phyloP scores from a whole-genome alignment of 2,113 vertebrate genomes.

The Pygoscelis adeliae region DNA sequence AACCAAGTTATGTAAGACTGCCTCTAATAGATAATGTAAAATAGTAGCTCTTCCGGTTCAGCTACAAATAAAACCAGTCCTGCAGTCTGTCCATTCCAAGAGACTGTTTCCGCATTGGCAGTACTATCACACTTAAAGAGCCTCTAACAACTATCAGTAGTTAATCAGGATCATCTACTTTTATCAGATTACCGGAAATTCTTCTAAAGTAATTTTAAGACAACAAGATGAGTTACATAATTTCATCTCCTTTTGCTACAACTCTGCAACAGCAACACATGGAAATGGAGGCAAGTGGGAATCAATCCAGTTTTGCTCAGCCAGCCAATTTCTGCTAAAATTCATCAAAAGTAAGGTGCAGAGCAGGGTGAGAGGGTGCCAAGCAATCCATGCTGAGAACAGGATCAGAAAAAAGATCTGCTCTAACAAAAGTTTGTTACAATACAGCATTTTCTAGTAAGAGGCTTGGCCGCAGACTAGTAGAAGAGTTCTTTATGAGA shows the following conservation, averaged over 20 bases:
- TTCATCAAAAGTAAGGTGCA: not conserved
- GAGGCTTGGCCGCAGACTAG: not conserved
- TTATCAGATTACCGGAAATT: not conserved
- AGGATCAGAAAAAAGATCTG: not conserved
- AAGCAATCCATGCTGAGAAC: not conserved
- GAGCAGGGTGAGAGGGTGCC: not conserved
- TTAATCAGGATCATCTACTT: not conserved
- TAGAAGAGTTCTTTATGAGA: not conserved
- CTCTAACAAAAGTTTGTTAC: not conserved
- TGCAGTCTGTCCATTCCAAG: not conserved
- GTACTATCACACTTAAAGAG: not conserved
- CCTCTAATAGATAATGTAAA: not conserved
- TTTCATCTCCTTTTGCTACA: not conserved
- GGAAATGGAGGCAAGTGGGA: not conserved
- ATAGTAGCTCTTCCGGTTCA: not conserved
- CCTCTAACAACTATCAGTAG: not conserved
- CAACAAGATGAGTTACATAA: not conserved
- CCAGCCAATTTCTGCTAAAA: not conserved
- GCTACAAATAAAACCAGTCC: not conserved
- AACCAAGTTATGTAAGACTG: not conserved
- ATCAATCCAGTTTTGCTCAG: not conserved
- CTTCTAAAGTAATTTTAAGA: not conserved
- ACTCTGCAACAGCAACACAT: not conserved
- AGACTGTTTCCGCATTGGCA: not conserved
- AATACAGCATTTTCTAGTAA: not conserved